phyloP scores from a whole-genome alignment of 2,888 invertebrate species.

The Cheilosia grossa region DNA sequence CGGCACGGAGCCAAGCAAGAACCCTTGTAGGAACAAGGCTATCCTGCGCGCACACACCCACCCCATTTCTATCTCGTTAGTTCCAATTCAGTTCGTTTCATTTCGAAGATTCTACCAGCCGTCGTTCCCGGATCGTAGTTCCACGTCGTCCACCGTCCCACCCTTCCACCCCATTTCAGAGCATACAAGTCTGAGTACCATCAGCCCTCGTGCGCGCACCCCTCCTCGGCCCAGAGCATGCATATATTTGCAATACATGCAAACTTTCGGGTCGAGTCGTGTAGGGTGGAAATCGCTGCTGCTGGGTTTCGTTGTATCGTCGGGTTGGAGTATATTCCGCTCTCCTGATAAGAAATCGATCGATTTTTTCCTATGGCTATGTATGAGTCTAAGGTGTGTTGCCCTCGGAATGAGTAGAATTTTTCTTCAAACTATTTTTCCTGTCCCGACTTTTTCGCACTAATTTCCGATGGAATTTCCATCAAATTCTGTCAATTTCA shows the following conservation, averaged over 20 bases:
- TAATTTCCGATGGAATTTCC: neutral
- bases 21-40: neutral
- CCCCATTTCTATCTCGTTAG: slow-evolving; percentile 5
- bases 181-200: slow-evolving; percentile 22
- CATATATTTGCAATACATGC: slow-evolving; percentile 73
- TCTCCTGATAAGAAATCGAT: slow-evolving; percentile 76
- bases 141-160: neutral
- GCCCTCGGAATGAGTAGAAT: slow-evolving; percentile 78
- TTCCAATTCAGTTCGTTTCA: slow-evolving; percentile 28
- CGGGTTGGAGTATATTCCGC: slow-evolving; percentile 67
- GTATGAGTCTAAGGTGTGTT: slow-evolving; percentile 83
- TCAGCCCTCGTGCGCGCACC: slow-evolving; percentile 9
- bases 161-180: neutral
- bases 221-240: slow-evolving; percentile 29
- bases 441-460: neutral
- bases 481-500: too few relatives aligned
- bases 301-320: slow-evolving; percentile 68
- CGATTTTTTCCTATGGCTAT: slow-evolving; percentile 79
- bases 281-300: slow-evolving; percentile 14
- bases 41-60: slow-evolving; percentile 43
- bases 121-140: too few relatives aligned
- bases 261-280: slow-evolving; percentile 58
- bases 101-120: slow-evolving; percentile 2
- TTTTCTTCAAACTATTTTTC: slow-evolving; percentile 40
- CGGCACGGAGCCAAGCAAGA: neutral